Evolutionary conservation across 2,888 invertebrate species (phyloP).

Genomic region (Dendrolimus pini): DNA sequence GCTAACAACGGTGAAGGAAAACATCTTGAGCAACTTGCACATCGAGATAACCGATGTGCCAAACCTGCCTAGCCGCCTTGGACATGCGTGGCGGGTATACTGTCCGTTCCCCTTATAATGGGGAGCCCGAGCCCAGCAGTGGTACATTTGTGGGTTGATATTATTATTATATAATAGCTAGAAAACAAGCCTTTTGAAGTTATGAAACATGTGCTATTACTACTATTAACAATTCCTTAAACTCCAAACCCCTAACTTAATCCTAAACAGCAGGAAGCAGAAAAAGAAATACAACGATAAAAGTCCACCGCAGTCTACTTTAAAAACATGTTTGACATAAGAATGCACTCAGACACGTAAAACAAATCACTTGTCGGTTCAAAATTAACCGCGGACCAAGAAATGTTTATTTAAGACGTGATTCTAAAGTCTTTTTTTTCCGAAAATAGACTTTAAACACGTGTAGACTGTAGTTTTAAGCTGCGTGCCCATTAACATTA

Average conservation of each 20-base stretch:
- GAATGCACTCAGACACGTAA: constrained; percentile 31
- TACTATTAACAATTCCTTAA: too few relatives aligned
- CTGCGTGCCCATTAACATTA: constrained; percentile 50
- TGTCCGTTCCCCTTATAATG: too few relatives aligned
- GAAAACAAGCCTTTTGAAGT: too few relatives aligned
- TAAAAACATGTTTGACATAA: constrained; percentile 30
- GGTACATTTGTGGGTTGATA: too few relatives aligned
- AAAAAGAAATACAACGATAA: constrained; percentile 1
- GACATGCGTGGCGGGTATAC: too few relatives aligned
- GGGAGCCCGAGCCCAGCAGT: too few relatives aligned
- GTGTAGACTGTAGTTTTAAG: constrained; percentile 44
- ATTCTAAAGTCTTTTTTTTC: constrained; percentile 15
- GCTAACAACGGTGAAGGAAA: too few relatives aligned
- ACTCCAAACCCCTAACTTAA: neutral
- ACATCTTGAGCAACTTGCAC: too few relatives aligned
- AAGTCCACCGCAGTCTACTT: constrained; percentile 8
- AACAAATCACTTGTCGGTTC: constrained; percentile 46
- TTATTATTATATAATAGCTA: too few relatives aligned
- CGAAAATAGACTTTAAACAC: constrained; percentile 36
- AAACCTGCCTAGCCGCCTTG: too few relatives aligned
- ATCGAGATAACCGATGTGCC: too few relatives aligned
- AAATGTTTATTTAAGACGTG: constrained; percentile 34
- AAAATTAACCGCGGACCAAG: constrained; percentile 42
- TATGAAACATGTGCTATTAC: too few relatives aligned
- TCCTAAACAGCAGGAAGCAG: constrained; percentile 6